A percentile compares a stretch with the other conserved stretches of the same genome.
Evolutionary conservation across 2,113 vertebrate species (phyloP).

Genomic region (Sylvilagus bachmani): DNA sequence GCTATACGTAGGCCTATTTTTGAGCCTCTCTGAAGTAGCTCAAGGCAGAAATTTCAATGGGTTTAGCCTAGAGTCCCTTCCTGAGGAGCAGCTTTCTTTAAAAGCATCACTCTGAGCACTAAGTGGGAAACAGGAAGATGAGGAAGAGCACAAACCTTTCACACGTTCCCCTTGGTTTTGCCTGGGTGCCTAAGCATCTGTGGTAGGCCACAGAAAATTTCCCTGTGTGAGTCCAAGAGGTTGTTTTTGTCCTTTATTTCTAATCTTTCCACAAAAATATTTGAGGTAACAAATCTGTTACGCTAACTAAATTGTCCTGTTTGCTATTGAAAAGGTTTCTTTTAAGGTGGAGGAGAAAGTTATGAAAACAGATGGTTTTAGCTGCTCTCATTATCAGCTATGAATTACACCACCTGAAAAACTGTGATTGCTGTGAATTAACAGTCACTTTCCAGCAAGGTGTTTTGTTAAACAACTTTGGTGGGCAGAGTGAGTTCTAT

Average conservation of each 20-base stretch:
- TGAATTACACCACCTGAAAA: conserved; percentile 51
- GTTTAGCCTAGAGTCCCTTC: background rate
- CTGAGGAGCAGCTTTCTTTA: background rate
- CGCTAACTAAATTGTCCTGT: background rate
- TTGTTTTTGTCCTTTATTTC: conserved; percentile 28
- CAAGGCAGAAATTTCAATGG: background rate
- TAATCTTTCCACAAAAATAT: conserved; percentile 36
- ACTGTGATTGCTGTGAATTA: background rate
- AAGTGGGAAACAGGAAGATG: background rate
- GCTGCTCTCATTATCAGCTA: background rate
- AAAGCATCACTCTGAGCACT: background rate
- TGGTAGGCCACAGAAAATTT: background rate
- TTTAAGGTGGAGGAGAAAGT: conserved; percentile 8
- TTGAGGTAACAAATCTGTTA: conserved; percentile 51
- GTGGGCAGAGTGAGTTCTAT: background rate
- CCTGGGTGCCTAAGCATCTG: background rate
- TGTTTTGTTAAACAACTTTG: background rate
- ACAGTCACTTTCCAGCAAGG: background rate
- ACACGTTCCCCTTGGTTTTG: background rate
- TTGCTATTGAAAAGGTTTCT: conserved; percentile 46
- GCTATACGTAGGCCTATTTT: background rate
- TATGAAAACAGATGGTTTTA: conserved; percentile 46
- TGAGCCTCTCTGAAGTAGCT: background rate
- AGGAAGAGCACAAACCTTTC: background rate
- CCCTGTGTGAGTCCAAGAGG: background rate